phyloP scores from a whole-genome alignment of 92 coral and sea anemone species.

The Bergia sp. region DNA sequence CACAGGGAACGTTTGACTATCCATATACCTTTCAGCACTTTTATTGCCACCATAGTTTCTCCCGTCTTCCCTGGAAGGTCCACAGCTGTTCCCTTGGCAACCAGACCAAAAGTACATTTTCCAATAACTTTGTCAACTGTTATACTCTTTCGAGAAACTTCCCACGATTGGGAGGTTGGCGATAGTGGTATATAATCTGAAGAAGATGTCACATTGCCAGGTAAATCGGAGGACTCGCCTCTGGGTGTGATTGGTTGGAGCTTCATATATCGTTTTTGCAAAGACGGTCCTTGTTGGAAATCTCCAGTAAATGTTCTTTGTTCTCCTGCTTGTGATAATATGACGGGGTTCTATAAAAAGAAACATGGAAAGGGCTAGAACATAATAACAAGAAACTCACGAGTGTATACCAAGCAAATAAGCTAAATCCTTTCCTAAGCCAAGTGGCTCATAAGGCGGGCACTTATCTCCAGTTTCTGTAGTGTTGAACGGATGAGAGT shows the following conservation, averaged over 20 bases:
- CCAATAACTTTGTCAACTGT: slow-evolving; percentile 44
- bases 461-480: no score
- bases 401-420: background rate
- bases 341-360: background rate
- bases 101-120: slow-evolving; percentile 55
- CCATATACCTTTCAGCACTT: slow-evolving; percentile 48
- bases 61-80: slow-evolving; percentile 14
- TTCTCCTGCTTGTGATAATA: background rate
- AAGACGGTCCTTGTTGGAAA: background rate
- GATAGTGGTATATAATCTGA: slow-evolving; percentile 31
- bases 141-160: slow-evolving; percentile 35
- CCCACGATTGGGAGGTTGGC: slow-evolving; percentile 43
- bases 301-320: background rate
- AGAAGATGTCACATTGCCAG: background rate
- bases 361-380: background rate
- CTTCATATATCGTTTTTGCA: background rate
- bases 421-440: no score
- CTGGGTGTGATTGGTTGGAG: background rate
- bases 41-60: slow-evolving; percentile 45
- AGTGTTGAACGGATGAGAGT: no score
- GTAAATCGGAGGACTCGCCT: background rate
- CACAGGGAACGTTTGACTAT: no score
- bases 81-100: slow-evolving; percentile 50
- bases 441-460: no score
- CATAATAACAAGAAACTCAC: no score